Evolutionary conservation across 2,797 vertebrate species (phyloP).

Genomic region (Schizothorax lantsangensis): DNA sequence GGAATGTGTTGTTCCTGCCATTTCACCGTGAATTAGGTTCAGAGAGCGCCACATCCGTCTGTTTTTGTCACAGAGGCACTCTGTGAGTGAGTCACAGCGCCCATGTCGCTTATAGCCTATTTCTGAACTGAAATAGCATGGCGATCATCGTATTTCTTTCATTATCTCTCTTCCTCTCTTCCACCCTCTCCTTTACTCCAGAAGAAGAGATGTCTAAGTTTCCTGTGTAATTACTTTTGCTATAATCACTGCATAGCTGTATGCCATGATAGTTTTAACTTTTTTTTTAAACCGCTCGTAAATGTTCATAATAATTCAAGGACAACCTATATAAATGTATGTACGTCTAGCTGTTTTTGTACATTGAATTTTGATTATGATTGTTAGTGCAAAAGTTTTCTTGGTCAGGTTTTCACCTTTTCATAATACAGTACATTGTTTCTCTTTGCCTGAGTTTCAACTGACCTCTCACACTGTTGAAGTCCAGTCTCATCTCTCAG

Average conservation of each 20-base stretch:
- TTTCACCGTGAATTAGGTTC: constrained; percentile 34
- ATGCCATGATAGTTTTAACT: not conserved
- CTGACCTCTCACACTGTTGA: not conserved
- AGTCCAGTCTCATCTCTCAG: not conserved
- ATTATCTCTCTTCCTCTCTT: constrained; percentile 10
- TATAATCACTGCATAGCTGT: not conserved
- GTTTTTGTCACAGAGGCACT: constrained; percentile 32
- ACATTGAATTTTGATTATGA: not conserved
- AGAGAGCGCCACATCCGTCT: constrained; percentile 17
- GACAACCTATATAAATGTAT: not conserved
- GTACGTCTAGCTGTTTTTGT: not conserved
- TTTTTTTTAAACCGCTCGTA: not conserved
- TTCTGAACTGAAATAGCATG: constrained; percentile 28
- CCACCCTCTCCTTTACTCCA: not conserved
- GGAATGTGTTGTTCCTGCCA: constrained; percentile 22
- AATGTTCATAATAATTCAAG: not conserved
- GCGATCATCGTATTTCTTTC: constrained; percentile 29
- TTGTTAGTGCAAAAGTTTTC: not conserved
- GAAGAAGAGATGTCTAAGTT: not conserved
- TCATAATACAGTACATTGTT: not conserved
- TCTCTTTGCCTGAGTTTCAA: not conserved
- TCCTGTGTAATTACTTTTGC: not conserved
- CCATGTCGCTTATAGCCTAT: not conserved
- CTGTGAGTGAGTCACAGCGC: constrained; percentile 15
- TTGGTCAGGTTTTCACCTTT: not conserved